These are phyloP conservation scores for Montipora capitata DNA, from an alignment of 92 coral and sea anemone species.

Conservation along the genomic window DNA sequence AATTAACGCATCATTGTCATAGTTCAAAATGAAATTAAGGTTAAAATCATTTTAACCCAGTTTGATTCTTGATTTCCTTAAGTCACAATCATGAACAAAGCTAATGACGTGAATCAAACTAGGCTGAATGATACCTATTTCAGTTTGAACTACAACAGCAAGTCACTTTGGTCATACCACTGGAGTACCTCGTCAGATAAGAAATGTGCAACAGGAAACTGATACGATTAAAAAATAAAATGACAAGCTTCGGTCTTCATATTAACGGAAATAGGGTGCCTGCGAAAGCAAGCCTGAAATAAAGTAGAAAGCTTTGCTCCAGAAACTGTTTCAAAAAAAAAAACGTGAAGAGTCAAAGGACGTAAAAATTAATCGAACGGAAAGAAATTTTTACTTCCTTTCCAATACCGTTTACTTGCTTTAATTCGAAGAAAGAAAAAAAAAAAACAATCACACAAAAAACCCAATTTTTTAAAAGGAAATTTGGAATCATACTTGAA, in stretches of 20 bases:
- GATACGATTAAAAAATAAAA: background rate
- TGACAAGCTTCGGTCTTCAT: background rate
- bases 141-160: too few species aligned
- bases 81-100: constrained; percentile 27
- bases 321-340: background rate
- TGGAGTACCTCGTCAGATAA: constrained; percentile 30
- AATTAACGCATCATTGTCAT: background rate
- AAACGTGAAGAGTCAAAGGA: background rate
- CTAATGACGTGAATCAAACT: too few species aligned
- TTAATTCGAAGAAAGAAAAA: background rate
- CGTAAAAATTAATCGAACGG: background rate
- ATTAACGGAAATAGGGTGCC: background rate
- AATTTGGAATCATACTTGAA: background rate
- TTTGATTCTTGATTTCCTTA: constrained; percentile 3
- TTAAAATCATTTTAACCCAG: background rate
- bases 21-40: background rate
- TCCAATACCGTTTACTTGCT: background rate
- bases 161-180: constrained; percentile 43
- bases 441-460: background rate
- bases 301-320: background rate
- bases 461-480: background rate
- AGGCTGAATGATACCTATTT: constrained; percentile 1
- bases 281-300: background rate
- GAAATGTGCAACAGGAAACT: constrained; percentile 42
- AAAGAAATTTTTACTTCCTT: background rate